These are phyloP conservation scores for Tauraco erythrolophus DNA, from an alignment of 2,113 vertebrate species.

Conservation along the genomic window DNA sequence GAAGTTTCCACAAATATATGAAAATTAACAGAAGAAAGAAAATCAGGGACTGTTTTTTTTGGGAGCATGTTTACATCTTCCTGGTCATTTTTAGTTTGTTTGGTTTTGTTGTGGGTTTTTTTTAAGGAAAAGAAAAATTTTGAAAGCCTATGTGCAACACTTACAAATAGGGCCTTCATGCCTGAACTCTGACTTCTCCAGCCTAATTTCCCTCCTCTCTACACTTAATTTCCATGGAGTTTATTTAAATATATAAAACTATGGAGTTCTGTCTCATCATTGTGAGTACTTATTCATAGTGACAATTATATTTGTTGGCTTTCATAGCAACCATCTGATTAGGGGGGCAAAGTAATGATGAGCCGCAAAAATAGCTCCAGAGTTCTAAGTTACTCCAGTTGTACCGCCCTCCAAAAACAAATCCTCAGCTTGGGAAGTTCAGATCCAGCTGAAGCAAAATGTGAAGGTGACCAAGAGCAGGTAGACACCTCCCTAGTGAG, in stretches of 20 bases:
- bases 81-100: not conserved
- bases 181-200: not conserved
- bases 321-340: not conserved
- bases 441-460: not conserved
- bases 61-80: not conserved
- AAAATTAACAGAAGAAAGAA: not conserved
- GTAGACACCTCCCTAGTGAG: not conserved
- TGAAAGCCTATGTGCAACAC: not conserved
- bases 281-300: not conserved
- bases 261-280: not conserved
- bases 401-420: not conserved
- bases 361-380: not conserved
- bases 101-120: not conserved
- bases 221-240: not conserved
- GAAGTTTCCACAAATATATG: not conserved
- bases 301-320: not conserved
- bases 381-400: not conserved
- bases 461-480: not conserved
- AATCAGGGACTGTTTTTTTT: fast-evolving
- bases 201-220: not conserved
- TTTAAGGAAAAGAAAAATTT: not conserved
- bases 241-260: not conserved
- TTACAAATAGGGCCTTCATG: not conserved
- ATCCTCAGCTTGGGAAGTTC: not conserved
- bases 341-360: not conserved